phyloP scores from a whole-genome alignment of 2,888 invertebrate genomes.

The Agonopterix heracliana region DNA sequence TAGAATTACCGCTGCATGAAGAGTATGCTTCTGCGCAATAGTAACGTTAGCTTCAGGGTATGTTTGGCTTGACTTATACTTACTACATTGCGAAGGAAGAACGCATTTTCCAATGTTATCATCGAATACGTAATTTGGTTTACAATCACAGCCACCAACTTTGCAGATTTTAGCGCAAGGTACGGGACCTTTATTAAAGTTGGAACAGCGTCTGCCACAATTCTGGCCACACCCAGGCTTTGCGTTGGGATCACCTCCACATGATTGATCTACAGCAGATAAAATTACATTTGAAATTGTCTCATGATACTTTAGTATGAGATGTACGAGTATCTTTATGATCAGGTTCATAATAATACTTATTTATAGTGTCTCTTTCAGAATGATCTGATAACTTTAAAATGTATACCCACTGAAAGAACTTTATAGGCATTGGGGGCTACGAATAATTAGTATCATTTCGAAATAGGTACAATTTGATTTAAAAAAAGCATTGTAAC shows the following conservation, averaged over 20 bases:
- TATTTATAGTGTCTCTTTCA: too few species aligned
- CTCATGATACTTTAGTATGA: too few species aligned
- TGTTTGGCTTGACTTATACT: constrained; percentile 8
- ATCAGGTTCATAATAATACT: too few species aligned
- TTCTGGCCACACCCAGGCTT: constrained; percentile 12
- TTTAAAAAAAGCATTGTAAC: too few species aligned
- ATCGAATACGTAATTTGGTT: constrained; percentile 18
- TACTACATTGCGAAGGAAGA: constrained; percentile 18
- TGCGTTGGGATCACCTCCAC: constrained; percentile 18
- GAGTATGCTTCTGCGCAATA: too few species aligned
- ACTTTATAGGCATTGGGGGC: too few species aligned
- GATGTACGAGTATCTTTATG: too few species aligned
- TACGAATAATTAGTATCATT: not conserved
- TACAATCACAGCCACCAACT: constrained; percentile 22
- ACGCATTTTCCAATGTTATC: constrained; percentile 21
- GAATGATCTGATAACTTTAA: too few species aligned
- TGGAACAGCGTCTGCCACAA: constrained; percentile 11
- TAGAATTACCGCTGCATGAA: not conserved
- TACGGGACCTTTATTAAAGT: not conserved
- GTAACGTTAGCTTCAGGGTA: too few species aligned
- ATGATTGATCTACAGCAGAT: constrained; percentile 2
- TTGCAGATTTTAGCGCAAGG: constrained; percentile 11
- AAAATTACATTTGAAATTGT: too few species aligned
- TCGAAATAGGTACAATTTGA: too few species aligned
- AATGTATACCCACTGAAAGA: too few species aligned